Conservation (phyloP, 2,113 vertebrate species). For the Pardalotus punctatus region DNA sequence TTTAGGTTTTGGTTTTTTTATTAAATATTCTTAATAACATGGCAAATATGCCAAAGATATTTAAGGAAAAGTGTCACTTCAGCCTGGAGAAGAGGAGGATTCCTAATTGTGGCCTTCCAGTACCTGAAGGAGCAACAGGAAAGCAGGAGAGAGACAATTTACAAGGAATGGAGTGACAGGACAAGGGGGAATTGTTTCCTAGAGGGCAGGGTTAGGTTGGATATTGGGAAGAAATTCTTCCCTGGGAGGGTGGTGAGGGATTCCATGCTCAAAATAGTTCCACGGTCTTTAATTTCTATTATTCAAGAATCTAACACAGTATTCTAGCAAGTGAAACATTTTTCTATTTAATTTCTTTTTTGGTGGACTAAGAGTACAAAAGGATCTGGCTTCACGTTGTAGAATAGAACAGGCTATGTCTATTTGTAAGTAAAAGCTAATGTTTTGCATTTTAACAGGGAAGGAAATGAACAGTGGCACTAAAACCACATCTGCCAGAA, state of each 20-base stretch:
- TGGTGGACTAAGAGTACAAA: neutral
- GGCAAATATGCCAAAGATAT: neutral
- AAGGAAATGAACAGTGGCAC: conserved; percentile 18
- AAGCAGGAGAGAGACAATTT: neutral
- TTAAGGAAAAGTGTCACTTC: neutral
- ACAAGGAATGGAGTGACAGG: neutral
- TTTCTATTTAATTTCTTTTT: neutral
- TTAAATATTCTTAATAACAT: neutral
- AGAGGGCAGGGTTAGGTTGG: neutral
- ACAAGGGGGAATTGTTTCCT: neutral
- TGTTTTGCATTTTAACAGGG: conserved; percentile 35
- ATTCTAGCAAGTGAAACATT: neutral
- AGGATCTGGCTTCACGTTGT: neutral
- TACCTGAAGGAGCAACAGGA: neutral
- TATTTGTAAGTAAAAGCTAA: neutral
- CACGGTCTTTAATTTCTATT: neutral
- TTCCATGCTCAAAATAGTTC: neutral
- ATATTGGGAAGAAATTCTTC: neutral
- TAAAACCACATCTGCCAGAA: conserved; percentile 52
- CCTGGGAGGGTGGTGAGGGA: neutral
- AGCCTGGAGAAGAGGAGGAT: neutral
- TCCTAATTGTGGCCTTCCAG: neutral
- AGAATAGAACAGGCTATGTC: neutral
- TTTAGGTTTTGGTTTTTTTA: neutral
- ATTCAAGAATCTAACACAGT: neutral